Evolutionary conservation across 2,113 vertebrate genomes (phyloP).

Genomic region (Astur gentilis): DNA sequence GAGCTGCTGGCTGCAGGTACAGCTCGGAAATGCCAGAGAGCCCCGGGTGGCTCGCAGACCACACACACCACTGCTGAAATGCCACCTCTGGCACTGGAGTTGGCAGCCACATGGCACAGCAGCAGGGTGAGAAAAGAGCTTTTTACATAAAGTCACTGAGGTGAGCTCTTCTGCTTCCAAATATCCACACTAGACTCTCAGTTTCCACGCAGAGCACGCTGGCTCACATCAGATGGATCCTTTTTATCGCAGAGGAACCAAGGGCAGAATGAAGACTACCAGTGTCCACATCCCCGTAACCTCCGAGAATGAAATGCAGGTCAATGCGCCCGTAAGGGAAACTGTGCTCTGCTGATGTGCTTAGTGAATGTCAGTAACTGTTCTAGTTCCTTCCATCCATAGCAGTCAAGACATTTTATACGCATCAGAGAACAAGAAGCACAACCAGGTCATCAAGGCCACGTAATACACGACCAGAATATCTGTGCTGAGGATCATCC

Average conservation of each 20-base stretch:
- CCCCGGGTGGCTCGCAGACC: background rate
- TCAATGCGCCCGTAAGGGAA: rapidly evolving
- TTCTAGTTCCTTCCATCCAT: background rate
- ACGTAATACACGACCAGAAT: rapidly evolving
- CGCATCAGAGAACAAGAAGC: background rate
- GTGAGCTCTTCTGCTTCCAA: background rate
- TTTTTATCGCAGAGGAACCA: background rate
- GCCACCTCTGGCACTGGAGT: background rate
- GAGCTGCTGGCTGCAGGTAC: background rate
- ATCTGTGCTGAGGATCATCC: background rate
- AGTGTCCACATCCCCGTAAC: rapidly evolving
- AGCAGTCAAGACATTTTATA: background rate
- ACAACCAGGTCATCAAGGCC: background rate
- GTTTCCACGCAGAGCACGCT: rapidly evolving
- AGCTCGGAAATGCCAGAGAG: background rate
- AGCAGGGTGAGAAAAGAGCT: background rate
- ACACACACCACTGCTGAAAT: background rate
- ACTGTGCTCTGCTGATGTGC: background rate
- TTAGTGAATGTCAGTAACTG: rapidly evolving
- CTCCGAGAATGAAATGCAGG: rapidly evolving
- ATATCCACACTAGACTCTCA: background rate
- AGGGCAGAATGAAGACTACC: too few relatives aligned
- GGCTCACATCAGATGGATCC: background rate
- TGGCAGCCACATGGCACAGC: background rate
- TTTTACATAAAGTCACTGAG: background rate